phyloP scores from a whole-genome alignment of 1,140 invertebrate species.

The Ostrea edulis region DNA sequence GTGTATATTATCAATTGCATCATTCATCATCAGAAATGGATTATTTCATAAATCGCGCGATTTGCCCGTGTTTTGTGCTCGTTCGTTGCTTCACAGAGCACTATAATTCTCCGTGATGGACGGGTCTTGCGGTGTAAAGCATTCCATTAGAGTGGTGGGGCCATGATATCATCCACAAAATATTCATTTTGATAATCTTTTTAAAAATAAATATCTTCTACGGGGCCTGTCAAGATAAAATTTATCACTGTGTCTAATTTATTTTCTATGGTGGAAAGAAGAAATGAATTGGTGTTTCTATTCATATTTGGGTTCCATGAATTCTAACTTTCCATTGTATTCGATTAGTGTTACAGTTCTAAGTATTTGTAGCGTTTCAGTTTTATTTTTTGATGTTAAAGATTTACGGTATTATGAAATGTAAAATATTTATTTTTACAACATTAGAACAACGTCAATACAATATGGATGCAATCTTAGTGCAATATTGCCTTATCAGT shows the following conservation, averaged over 20 bases:
- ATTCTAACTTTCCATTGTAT: no score
- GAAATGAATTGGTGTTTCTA: no score
- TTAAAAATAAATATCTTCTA: not conserved
- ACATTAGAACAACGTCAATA: no score
- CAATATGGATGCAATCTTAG: no score
- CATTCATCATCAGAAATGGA: constrained; percentile 6
- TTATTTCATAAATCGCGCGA: constrained; percentile 37
- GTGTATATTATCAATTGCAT: constrained; percentile 26
- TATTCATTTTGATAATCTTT: not conserved
- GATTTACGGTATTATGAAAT: no score
- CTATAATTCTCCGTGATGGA: not conserved
- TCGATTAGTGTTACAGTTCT: no score
- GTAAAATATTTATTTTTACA: no score
- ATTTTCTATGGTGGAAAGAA: no score
- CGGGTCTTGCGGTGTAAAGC: not conserved
- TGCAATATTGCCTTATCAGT: no score
- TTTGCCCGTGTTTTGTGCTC: not conserved
- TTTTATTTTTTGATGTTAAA: no score
- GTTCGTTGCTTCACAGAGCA: not conserved
- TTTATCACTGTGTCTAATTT: not conserved
- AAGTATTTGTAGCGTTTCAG: no score
- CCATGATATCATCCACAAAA: not conserved
- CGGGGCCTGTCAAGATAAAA: not conserved
- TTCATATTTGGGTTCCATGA: no score
- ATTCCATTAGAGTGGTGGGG: not conserved